Base-by-base conservation (phyloP, 1,140 invertebrate genomes). In the Dryas iulia region DNA sequence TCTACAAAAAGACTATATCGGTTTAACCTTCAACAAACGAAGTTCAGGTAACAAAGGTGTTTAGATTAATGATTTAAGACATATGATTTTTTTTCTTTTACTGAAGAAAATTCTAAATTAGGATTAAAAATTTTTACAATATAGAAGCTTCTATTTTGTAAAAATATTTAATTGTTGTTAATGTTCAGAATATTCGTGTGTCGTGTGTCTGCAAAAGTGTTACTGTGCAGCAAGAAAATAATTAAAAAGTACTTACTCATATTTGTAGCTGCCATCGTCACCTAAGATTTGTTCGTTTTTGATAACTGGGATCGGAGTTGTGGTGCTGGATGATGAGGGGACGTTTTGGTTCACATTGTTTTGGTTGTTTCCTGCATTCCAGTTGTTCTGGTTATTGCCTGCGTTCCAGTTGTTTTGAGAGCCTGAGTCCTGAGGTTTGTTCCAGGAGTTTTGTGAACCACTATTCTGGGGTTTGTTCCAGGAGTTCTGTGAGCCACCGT, bases 251-350 rank as follows among this genome's bases (percentile, higher is more conserved):
- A 88, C 88, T 92, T 73, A 94, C 93, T 93, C 93, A 72, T 94
- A 94, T 86, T 93, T 93, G 74, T 94, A 94, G 79, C 91, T 92
- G 71, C 93, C 93, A 66, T 92, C 92, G 65, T 92, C 89, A 66
- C 93, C 90, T 52, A 89, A 87, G 54, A 78, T 84, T 58, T 93
- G 92, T 64, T 93, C 92, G 71, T 93, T 93, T 74, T 93, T 92
- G 57, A 94, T 92, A 24, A 94, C 87, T n/a, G 92, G 79, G 5
- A 92, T 82, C 25, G 87, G 91, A 0, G 89, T 84, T 2, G 86
- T 89, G 1, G 83, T 82, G 0, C 74, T 57, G 26, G 82, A 69
- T 23, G 76, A 72, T 25, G 71, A 68, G 14, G 58, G 39, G 2
- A 47, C 18, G 18, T 18, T 18, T 70, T 57, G 60, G 67, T 39